phyloP scores from a whole-genome alignment of 1,140 invertebrate genomes.

The Tenebrio molitor region DNA sequence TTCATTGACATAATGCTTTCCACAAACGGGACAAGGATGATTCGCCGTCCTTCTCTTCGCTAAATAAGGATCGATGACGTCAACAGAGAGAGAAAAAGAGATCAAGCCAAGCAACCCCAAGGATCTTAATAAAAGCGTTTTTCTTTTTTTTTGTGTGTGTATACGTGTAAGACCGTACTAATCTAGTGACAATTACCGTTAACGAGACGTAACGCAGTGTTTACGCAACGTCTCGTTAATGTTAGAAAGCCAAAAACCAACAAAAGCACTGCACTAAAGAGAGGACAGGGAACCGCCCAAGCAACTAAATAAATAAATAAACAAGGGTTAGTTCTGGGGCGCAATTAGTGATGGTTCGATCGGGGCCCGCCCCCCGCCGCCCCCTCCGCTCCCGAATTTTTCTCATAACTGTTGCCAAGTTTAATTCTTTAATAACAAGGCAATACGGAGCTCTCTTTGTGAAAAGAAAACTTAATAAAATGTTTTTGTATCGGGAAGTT shows the following conservation, averaged over 20 bases:
- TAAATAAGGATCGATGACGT: slow-evolving; percentile 80
- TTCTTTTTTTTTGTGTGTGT: no score
- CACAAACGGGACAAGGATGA: slow-evolving; percentile 94
- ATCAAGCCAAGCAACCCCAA: slow-evolving; percentile 66
- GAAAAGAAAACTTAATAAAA: slow-evolving; percentile 51
- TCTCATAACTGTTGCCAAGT: slow-evolving; percentile 26
- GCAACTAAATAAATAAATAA: slow-evolving; percentile 39
- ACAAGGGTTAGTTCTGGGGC: not conserved
- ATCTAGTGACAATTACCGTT: not conserved
- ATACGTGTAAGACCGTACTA: no score
- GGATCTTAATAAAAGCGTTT: slow-evolving; percentile 58
- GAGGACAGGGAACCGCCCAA: slow-evolving; percentile 45
- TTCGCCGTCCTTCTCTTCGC: slow-evolving; percentile 93
- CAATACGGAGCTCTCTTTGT: slow-evolving; percentile 44
- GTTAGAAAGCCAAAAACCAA: slow-evolving; percentile 27
- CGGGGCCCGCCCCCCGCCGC: not conserved
- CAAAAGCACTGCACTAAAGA: slow-evolving; percentile 45
- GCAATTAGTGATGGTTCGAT: slow-evolving; percentile 2
- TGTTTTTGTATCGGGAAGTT: slow-evolving; percentile 49
- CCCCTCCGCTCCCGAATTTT: slow-evolving; percentile 17
- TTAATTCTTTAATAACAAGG: slow-evolving; percentile 48
- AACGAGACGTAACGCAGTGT: not conserved
- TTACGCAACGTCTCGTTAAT: slow-evolving; percentile 7
- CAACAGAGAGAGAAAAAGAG: slow-evolving; percentile 67
- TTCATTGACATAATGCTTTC: slow-evolving; percentile 96